Evolutionary conservation across 2,888 invertebrate species (phyloP), one percentile per base, ranked within the genome.

Genomic region (Drosophila macrospina): DNA sequence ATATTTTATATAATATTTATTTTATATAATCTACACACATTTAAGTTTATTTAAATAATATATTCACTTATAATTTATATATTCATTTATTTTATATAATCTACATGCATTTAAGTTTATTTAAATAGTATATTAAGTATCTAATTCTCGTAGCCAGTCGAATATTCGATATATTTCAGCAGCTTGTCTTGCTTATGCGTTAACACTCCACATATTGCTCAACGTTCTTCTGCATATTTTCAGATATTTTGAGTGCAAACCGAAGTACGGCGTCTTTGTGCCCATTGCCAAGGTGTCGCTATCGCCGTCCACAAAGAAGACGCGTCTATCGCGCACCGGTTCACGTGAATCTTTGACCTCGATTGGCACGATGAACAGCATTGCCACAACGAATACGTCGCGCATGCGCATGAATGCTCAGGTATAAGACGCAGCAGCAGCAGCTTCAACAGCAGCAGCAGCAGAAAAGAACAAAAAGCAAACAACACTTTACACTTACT

Each of bases 191-290:
- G n/a, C n/a, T n/a, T n/a, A n/a, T n/a, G n/a, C 20, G 2, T 20
- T 20, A 20, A 20, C 20, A 20, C 2, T 20, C 20, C 20, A 20
- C 1, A 20, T 20, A 20, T 44, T n/a, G 5, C 7, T 28, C 24
- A 24, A 48, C 26, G 15, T 5, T 5, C 2, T 15, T 15, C 15
- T 4, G 1, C 8, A 84, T 74, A 89, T 6, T 93, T 93, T 36
- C 92, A 97, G 98, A 93, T 99, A 99, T 93, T 99, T 99, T 93
- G 96, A 96, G 78, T 99, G 99, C 92, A 94, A 95, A 73, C 96
- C 97, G 37, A 96, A 96, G 90, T 97, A 96, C 93, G 99, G 99
- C 1, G 93, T 99, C 69, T 99, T 99, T 93, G 98, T 98, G 24
- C 98, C 98, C 1, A 93, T 96, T 62, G 95, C 96, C 88, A 99